Base-by-base conservation (phyloP, 1,140 invertebrate species). In the Drosophila orena region DNA sequence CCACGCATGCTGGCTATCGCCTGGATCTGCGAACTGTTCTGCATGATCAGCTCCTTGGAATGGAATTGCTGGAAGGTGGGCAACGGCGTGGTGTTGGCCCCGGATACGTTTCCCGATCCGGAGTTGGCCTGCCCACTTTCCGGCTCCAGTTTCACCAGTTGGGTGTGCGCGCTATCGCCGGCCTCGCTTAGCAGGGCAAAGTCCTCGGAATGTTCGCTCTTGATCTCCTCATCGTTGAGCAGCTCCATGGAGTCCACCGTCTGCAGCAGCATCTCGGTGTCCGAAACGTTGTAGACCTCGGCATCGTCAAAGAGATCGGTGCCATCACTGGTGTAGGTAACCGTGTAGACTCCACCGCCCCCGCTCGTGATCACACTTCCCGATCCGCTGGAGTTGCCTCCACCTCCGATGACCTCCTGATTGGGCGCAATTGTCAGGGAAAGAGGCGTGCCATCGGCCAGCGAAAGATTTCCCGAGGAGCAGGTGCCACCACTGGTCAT, bases 41-140 rank as follows among this genome's bases (percentile, higher is more conserved):
- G 92, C 78, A 92, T 88, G 35, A 92, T 92, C 46, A 92, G 77
- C 72, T 93, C 92, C 74, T 93, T 93, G 78, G 94, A 94, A 92
- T 95, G 94, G 86, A 95, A 97, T 24, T 96, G 95, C 79, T 95
- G 95, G 90, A 97, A 97, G 86, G 97, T 96, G 2, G 96, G 96
- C 66, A 97, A 92, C 34, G 95, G 96, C 90, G 96, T 96, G 0
- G 96, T 96, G 12, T 60, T 64, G 30, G 68, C 57, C 6, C 24
- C 37, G n/a, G 61, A 15, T 68, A 64, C 46, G 17, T 8, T 24
- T 8, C 24, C 52, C 5, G 30, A 20, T 17, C 47, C 27, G 50
- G 34, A 38, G 46, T 54, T 64, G 27, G 11, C 52, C 24, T 43
- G 59, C 10, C 34, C 46, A 22, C 34, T 59, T 27, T 80, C 79